A percentile compares a stretch with the other conserved stretches of the same genome.
phyloP scores from a whole-genome alignment of 2,797 vertebrate species.

The Gallinago solitaria region DNA sequence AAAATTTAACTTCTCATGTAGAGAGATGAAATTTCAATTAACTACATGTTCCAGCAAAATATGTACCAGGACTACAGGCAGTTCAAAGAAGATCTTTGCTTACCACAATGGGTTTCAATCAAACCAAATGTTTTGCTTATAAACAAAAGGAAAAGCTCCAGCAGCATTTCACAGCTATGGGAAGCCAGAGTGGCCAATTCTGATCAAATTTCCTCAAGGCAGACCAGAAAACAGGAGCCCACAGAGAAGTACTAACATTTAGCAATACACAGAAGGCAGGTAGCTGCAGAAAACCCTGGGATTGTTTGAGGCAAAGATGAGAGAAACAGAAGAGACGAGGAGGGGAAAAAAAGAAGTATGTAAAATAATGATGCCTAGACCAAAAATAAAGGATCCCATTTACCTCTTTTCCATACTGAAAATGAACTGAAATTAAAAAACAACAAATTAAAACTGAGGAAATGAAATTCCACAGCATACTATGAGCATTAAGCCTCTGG shows the following conservation, averaged over 20 bases:
- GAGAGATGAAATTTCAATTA: background rate
- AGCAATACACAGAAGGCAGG: background rate
- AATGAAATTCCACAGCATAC: conserved; percentile 41
- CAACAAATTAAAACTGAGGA: conserved; percentile 47
- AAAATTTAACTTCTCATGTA: background rate
- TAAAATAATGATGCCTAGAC: background rate
- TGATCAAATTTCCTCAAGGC: background rate
- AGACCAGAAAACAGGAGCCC: background rate
- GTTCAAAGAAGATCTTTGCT: background rate
- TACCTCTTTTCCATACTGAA: conserved; percentile 3
- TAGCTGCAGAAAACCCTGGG: background rate
- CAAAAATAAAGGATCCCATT: background rate
- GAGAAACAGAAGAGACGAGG: background rate
- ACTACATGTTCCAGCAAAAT: background rate
- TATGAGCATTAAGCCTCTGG: background rate
- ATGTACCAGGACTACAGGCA: background rate
- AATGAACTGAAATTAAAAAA: conserved; percentile 47
- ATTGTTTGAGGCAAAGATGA: background rate
- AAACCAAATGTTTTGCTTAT: background rate
- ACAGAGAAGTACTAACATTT: background rate
- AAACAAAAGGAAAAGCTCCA: background rate
- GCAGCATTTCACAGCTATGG: background rate
- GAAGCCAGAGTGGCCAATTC: background rate
- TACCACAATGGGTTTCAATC: background rate
- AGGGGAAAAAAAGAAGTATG: background rate